These are phyloP conservation scores for Acrossocheilus fasciatus DNA, from an alignment of 2,797 vertebrate genomes.

Conservation along the genomic window DNA sequence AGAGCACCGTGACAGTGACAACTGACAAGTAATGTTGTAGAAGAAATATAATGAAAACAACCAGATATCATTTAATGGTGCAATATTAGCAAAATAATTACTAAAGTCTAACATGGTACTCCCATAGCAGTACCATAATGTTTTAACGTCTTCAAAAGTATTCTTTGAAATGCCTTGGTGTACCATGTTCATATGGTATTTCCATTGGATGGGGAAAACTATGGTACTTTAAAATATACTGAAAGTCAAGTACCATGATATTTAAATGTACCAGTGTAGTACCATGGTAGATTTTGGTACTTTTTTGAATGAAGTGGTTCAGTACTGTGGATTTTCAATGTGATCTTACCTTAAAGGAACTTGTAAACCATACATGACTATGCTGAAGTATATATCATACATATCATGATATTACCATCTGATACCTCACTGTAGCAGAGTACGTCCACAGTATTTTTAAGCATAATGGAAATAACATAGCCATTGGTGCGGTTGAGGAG, in stretches of 20 bases:
- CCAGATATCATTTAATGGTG: constrained; percentile 2
- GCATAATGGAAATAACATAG: neutral
- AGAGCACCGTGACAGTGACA: constrained; percentile 65
- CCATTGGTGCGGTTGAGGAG: neutral
- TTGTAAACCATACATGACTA: neutral
- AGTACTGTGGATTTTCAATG: neutral
- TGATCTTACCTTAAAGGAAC: neutral
- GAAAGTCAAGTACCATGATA: neutral
- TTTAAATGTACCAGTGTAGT: neutral
- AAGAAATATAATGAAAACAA: constrained; percentile 38
- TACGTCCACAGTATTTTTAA: neutral
- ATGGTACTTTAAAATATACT: neutral
- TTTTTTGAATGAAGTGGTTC: neutral
- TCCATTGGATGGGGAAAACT: neutral
- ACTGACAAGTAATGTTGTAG: constrained; percentile 56
- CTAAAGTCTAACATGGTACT: neutral
- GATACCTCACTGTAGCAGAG: neutral
- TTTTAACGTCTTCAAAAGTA: neutral
- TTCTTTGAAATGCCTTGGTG: neutral
- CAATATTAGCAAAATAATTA: neutral
- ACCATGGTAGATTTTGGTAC: neutral
- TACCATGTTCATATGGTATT: neutral
- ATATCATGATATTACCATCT: neutral
- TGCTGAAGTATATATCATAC: neutral
- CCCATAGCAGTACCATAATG: neutral